Conservation (phyloP, 2,888 invertebrate genomes). For the Meiosimyza decipiens region DNA sequence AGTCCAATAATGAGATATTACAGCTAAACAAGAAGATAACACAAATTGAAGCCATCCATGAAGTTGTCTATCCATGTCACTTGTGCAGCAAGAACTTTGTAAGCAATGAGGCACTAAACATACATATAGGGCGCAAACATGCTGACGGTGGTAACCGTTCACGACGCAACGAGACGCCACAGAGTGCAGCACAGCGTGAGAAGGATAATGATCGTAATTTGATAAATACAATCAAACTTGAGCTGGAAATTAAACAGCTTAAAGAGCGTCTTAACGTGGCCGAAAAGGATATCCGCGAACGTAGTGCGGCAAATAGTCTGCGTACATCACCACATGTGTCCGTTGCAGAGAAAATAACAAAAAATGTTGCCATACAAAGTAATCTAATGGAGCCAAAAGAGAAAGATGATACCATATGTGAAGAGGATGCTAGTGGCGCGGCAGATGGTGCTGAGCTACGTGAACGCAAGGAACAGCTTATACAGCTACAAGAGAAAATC, state of each 20-base stretch:
- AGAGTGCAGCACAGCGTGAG: conserved; percentile 41
- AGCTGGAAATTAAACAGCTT: conserved; percentile 73
- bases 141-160: conserved; percentile 35
- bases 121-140: conserved; percentile 62
- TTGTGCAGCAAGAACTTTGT: conserved; percentile 65
- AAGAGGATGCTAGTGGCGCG: conserved; percentile 25
- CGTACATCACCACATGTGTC: conserved; percentile 24
- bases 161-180: conserved; percentile 34
- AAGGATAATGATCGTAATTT: conserved; percentile 64
- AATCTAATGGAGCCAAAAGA: conserved; percentile 55
- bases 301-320: conserved; percentile 41
- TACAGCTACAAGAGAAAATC: conserved; percentile 50
- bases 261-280: conserved; percentile 73
- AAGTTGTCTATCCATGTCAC: conserved; percentile 64
- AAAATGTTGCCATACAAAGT: conserved; percentile 54
- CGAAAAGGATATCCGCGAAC: conserved; percentile 69
- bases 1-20: conserved; percentile 60
- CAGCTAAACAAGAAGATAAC: conserved; percentile 62
- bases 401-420: conserved; percentile 49
- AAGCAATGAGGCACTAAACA: conserved; percentile 63
- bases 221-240: conserved; percentile 73
- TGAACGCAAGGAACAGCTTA: conserved; percentile 51
- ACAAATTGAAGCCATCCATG: conserved; percentile 61
- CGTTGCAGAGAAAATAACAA: conserved; percentile 31
- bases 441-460: conserved; percentile 43